Percentiles rank a stretch among this genome's conserved stretches.
These are phyloP conservation scores for Doris montereyensis DNA, from an alignment of 2,888 invertebrate genomes.

Conservation along the genomic window DNA sequence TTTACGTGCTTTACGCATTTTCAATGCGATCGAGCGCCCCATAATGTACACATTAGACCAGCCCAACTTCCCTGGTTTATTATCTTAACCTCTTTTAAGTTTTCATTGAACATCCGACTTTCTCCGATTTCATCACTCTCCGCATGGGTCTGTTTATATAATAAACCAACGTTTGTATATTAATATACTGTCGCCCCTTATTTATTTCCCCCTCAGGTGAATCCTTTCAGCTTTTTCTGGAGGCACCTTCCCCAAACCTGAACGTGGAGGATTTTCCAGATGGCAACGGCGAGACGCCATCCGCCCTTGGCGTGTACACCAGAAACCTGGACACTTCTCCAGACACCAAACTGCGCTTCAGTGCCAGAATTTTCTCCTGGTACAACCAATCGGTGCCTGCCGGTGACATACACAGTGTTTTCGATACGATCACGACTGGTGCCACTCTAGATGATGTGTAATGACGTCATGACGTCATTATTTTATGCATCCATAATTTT, in stretches of 20 bases:
- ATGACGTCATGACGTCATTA: too few relatives aligned
- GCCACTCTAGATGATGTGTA: too few relatives aligned
- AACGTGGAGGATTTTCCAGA: conserved; percentile 33
- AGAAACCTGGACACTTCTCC: conserved; percentile 36
- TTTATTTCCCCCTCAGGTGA: conserved; percentile 17
- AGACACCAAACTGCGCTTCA: conserved; percentile 18
- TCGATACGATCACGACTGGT: too few relatives aligned
- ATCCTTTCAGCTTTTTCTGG: conserved; percentile 32
- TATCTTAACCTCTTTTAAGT: not conserved
- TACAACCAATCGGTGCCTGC: conserved; percentile 29
- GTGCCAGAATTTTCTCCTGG: conserved; percentile 32
- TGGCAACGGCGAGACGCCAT: conserved; percentile 36
- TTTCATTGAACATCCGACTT: not conserved
- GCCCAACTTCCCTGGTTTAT: not conserved
- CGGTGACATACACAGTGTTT: too few relatives aligned
- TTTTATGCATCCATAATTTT: too few relatives aligned
- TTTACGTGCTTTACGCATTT: too few relatives aligned
- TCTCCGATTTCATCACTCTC: too few relatives aligned
- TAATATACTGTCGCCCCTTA: not conserved
- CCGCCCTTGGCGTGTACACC: conserved; percentile 26
- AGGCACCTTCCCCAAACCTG: conserved; percentile 23
- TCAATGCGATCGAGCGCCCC: too few relatives aligned
- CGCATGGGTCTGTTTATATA: too few relatives aligned
- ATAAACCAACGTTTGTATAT: not conserved
- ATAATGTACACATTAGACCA: too few relatives aligned